Conservation (phyloP, 2,113 vertebrate genomes). For the Platichthys flesus region DNA sequence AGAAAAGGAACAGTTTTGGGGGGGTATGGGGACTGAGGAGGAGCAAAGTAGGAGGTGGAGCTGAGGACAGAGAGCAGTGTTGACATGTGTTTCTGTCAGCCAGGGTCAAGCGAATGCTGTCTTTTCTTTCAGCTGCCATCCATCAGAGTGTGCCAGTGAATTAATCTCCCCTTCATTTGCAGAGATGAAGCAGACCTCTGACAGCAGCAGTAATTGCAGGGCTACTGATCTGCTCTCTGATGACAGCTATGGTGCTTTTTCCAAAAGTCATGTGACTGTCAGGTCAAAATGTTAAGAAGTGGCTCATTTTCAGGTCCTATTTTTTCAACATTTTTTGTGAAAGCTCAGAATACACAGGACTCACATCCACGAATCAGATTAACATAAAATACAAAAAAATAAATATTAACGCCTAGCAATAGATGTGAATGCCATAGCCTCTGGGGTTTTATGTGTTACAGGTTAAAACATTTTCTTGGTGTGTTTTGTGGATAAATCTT, state of each 20-base stretch:
- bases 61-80: constrained; percentile 57
- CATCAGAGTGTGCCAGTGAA: constrained; percentile 54
- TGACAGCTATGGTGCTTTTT: constrained; percentile 51
- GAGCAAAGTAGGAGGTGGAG: constrained; percentile 46
- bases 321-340: neutral
- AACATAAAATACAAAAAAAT: neutral
- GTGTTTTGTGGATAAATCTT: too few relatives aligned
- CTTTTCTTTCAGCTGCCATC: constrained; percentile 59
- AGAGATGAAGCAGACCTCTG: constrained; percentile 60
- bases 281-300: constrained; percentile 13
- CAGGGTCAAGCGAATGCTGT: constrained; percentile 62
- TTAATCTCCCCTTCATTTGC: constrained; percentile 64
- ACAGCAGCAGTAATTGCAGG: constrained; percentile 68
- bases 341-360: neutral
- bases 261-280: constrained; percentile 37
- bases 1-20: constrained; percentile 4
- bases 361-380: neutral
- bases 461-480: too few relatives aligned
- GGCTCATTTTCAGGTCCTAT: neutral
- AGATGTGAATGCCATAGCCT: too few relatives aligned
- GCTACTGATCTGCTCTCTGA: constrained; percentile 53
- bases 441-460: too few relatives aligned
- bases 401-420: too few relatives aligned
- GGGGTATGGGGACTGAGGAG: constrained; percentile 5
- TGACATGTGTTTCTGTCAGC: constrained; percentile 73